Conservation (phyloP, 2,797 vertebrate genomes). For the Thunnus albacares region DNA sequence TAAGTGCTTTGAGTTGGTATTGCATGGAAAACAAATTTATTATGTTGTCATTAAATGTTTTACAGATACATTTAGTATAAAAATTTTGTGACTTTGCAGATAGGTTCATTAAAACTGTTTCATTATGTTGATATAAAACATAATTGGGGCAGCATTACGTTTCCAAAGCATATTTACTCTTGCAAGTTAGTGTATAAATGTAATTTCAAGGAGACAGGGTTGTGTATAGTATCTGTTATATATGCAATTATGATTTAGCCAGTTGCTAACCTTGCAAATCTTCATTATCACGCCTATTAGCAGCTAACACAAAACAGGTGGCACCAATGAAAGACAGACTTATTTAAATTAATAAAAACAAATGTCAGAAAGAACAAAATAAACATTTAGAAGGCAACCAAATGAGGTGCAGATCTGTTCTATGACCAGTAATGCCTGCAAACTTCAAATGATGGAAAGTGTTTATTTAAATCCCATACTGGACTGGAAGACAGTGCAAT, state of each 20-base stretch:
- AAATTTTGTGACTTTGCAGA: too few species aligned
- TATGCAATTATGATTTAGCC: constrained; percentile 11
- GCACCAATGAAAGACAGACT: constrained; percentile 24
- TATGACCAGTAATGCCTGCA: constrained; percentile 45
- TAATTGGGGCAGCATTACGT: too few species aligned
- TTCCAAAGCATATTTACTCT: too few species aligned
- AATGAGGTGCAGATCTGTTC: constrained; percentile 50
- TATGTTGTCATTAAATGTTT: constrained; percentile 6
- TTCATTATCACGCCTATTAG: constrained; percentile 22
- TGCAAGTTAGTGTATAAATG: too few species aligned
- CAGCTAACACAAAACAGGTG: constrained; percentile 58
- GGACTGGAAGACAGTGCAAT: constrained; percentile 1
- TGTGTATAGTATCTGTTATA: not conserved
- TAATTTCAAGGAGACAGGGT: too few species aligned
- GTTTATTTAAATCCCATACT: constrained; percentile 36
- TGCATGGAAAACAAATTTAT: not conserved
- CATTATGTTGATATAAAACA: too few species aligned
- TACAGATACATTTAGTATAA: too few species aligned
- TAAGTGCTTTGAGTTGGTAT: constrained; percentile 10
- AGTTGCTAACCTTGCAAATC: not conserved
- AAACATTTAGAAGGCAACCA: constrained; percentile 18
- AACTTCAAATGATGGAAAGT: constrained; percentile 10
- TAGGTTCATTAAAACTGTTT: too few species aligned
- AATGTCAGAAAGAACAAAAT: constrained; percentile 50
- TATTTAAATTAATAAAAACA: constrained; percentile 15